A percentile compares a stretch with the other conserved stretches of the same genome.
These are phyloP conservation scores for Alligator mississippiensis DNA, from an alignment of 2,113 vertebrate genomes.

Conservation along the genomic window DNA sequence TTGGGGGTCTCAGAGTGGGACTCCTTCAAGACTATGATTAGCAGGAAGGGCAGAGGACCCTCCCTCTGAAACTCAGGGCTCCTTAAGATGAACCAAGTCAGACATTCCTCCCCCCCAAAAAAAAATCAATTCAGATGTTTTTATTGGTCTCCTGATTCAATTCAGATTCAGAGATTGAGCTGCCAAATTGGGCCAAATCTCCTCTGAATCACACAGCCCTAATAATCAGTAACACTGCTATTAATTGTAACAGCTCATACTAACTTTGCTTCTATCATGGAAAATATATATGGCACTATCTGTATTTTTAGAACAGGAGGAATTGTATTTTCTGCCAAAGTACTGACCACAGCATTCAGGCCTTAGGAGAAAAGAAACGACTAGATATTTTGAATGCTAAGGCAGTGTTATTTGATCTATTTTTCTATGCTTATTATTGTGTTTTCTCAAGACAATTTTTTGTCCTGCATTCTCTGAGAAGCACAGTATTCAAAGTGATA, in stretches of 20 bases:
- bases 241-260: not conserved
- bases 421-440: not conserved
- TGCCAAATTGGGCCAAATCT: no score
- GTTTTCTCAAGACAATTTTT: not conserved
- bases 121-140: no score
- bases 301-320: not conserved
- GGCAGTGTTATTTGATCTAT: not conserved
- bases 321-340: not conserved
- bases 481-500: not conserved
- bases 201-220: no score
- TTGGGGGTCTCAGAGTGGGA: not conserved
- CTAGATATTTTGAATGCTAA: not conserved
- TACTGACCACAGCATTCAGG: not conserved
- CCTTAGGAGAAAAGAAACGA: not conserved
- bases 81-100: not conserved
- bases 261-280: not conserved
- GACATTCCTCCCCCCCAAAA: not conserved
- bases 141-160: no score
- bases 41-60: not conserved
- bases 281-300: accelerated
- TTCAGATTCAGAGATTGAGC: no score
- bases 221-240: no score
- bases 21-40: not conserved
- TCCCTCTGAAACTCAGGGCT: not conserved
- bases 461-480: not conserved